A percentile compares a stretch with the other conserved stretches of the same genome.
Conservation (phyloP, 2,797 vertebrate species). For the Lates japonicus region DNA sequence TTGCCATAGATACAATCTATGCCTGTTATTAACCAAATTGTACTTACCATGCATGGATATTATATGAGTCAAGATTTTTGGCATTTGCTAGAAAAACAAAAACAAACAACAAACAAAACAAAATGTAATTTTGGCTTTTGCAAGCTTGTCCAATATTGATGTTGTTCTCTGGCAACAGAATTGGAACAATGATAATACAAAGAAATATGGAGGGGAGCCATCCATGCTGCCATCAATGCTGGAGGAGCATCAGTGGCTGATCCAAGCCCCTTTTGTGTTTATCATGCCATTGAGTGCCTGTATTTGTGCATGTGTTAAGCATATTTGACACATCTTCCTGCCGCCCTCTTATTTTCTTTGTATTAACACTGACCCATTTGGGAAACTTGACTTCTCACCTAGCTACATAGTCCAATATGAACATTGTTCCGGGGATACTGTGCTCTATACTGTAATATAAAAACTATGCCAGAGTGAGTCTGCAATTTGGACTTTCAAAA, state of each 20-base stretch:
- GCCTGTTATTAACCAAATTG: too few relatives aligned
- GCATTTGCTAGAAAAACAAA: neutral
- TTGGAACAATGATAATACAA: neutral
- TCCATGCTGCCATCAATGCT: neutral
- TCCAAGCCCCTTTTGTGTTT: neutral
- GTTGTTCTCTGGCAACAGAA: neutral
- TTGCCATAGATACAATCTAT: neutral
- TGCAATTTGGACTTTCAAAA: slow-evolving; percentile 29
- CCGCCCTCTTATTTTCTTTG: neutral
- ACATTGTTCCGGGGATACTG: neutral
- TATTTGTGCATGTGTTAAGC: neutral
- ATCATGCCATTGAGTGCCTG: neutral
- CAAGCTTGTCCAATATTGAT: neutral
- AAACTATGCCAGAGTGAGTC: slow-evolving; percentile 4
- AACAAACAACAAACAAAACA: neutral
- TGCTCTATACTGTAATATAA: neutral
- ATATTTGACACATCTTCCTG: neutral
- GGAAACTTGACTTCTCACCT: neutral
- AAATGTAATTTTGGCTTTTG: neutral
- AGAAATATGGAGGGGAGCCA: neutral
- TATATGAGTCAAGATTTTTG: neutral
- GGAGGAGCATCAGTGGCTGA: slow-evolving; percentile 2
- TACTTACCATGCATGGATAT: neutral
- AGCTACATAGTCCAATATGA: too few relatives aligned
- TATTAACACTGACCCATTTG: neutral